Conservation (phyloP, 2,797 vertebrate species). For the Xiphophorus birchmanni region DNA sequence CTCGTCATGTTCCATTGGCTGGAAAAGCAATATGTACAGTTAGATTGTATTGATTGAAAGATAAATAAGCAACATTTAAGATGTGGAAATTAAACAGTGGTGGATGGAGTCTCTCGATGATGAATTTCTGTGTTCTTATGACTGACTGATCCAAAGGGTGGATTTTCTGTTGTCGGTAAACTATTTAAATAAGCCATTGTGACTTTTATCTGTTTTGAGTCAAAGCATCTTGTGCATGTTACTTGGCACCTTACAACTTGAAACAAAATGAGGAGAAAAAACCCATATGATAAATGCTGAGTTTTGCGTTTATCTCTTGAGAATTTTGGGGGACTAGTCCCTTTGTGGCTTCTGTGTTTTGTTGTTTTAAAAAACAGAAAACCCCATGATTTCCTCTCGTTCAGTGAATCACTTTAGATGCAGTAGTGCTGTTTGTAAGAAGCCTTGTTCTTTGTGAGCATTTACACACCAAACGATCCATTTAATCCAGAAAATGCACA, state of each 20-base stretch:
- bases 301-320: constrained; percentile 4
- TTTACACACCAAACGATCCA: not conserved
- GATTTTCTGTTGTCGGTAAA: constrained; percentile 5
- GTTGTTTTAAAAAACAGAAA: not conserved
- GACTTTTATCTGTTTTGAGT: constrained; percentile 20
- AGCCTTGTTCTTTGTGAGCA: not conserved
- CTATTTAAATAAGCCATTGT: constrained; percentile 20
- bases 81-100: not conserved
- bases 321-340: not conserved
- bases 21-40: constrained; percentile 12
- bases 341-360: not conserved
- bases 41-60: not conserved
- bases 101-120: not conserved
- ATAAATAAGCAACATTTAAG: not conserved
- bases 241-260: not conserved
- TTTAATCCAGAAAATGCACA: constrained; percentile 13
- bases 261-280: not conserved
- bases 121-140: not conserved
- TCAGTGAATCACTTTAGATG: not conserved
- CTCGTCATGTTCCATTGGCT: not conserved
- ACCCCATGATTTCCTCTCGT: not conserved
- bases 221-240: not conserved
- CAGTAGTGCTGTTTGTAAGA: not conserved
- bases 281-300: not conserved
- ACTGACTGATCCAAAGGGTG: not conserved